A percentile compares a stretch with the other conserved stretches of the same genome.
phyloP scores from a whole-genome alignment of 1,140 invertebrate species.

The Chrysomallon squamiferum region DNA sequence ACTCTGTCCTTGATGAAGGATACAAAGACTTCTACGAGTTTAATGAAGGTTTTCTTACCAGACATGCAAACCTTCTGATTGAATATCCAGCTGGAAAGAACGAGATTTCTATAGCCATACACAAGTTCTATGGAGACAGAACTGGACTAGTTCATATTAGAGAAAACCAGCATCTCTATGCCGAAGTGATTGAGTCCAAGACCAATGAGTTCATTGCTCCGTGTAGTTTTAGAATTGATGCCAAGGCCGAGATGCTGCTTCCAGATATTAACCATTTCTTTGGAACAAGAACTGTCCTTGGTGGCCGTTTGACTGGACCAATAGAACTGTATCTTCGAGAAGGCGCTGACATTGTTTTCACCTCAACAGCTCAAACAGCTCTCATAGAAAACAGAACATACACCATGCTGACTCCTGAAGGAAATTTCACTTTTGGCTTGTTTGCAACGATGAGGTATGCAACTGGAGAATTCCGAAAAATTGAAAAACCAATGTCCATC shows the following conservation, averaged over 20 bases:
- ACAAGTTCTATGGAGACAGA: slow-evolving; percentile 42
- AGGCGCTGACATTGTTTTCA: slow-evolving; percentile 40
- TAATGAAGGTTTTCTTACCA: slow-evolving; percentile 41
- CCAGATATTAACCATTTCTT: slow-evolving; percentile 39
- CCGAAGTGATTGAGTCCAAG: slow-evolving; percentile 45
- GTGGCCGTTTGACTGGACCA: slow-evolving; percentile 42
- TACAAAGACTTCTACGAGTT: slow-evolving; percentile 37
- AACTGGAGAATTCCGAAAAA: slow-evolving; percentile 37
- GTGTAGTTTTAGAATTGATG: slow-evolving; percentile 47
- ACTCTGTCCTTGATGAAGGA: slow-evolving; percentile 39
- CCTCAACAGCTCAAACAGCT: slow-evolving; percentile 44
- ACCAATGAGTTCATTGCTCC: slow-evolving; percentile 46
- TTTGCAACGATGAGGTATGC: slow-evolving; percentile 36
- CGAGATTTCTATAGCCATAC: slow-evolving; percentile 32
- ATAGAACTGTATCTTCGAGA: slow-evolving; percentile 34
- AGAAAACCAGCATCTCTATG: slow-evolving; percentile 39
- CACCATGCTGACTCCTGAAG: slow-evolving; percentile 34
- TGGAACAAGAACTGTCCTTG: slow-evolving; percentile 43
- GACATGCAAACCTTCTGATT: slow-evolving; percentile 45
- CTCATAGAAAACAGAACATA: slow-evolving; percentile 41
- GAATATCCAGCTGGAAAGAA: slow-evolving; percentile 34
- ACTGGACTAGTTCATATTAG: slow-evolving; percentile 46
- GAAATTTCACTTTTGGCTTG: slow-evolving; percentile 43
- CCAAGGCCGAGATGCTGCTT: slow-evolving; percentile 39
- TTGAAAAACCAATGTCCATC: slow-evolving; percentile 33